These are phyloP conservation scores for Lamproptera curius DNA, from an alignment of 2,888 invertebrate species.

Conservation along the genomic window DNA sequence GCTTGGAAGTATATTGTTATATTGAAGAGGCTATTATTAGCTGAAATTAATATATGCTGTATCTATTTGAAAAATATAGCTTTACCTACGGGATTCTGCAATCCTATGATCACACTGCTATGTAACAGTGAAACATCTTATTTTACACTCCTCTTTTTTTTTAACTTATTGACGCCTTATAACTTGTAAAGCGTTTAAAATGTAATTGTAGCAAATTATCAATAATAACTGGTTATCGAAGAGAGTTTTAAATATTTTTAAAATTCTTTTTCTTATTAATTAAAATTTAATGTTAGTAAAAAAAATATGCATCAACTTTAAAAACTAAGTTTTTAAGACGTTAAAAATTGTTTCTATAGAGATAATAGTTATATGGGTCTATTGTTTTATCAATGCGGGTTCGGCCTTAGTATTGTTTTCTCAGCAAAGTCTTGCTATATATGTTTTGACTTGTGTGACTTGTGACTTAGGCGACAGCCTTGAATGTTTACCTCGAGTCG, in stretches of 20 bases:
- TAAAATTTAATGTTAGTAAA: no score
- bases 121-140: no score
- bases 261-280: no score
- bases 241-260: no score
- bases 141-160: no score
- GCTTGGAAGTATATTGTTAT: background rate
- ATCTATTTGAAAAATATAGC: conserved; percentile 4
- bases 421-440: conserved; percentile 37
- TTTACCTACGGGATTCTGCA: background rate
- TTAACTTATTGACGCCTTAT: no score
- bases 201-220: no score
- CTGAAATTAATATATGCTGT: conserved; percentile 3
- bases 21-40: background rate
- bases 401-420: conserved; percentile 45
- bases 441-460: conserved; percentile 29
- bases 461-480: conserved; percentile 46
- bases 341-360: conserved; percentile 7
- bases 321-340: no score
- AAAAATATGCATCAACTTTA: no score
- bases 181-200: no score
- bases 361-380: conserved; percentile 20
- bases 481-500: conserved; percentile 36
- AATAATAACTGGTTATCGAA: no score
- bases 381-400: conserved; percentile 31
- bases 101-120: no score